Percentiles rank a stretch among this genome's conserved stretches.
These are phyloP conservation scores for Drosophila kepulauana DNA, from an alignment of 1,140 invertebrate genomes.

Conservation along the genomic window DNA sequence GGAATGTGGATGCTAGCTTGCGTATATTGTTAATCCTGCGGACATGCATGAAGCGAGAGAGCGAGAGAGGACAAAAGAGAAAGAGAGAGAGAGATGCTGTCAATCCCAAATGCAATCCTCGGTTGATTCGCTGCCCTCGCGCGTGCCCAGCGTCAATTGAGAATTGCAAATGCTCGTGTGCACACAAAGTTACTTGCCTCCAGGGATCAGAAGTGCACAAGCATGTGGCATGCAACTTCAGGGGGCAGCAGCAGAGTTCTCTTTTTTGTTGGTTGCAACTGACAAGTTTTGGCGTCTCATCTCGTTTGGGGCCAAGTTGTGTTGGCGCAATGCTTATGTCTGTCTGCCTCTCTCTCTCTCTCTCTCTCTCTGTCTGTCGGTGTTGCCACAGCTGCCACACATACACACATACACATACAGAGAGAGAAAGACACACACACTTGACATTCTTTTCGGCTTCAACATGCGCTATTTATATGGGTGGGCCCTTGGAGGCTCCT, in stretches of 20 bases:
- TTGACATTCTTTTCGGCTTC: constrained; percentile 45
- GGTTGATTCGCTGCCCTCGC: constrained; percentile 4
- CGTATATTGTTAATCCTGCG: constrained; percentile 25
- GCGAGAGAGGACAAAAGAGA: neutral
- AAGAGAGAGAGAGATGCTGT: neutral
- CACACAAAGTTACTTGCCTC: constrained; percentile 15
- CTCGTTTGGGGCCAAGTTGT: constrained; percentile 30
- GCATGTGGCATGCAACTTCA: neutral
- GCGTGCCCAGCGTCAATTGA: constrained; percentile 21
- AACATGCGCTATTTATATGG: constrained; percentile 36
- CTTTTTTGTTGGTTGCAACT: neutral
- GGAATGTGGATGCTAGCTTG: constrained; percentile 8
- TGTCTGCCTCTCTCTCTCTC: neutral
- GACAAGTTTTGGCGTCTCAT: constrained; percentile 1
- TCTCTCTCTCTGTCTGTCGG: neutral
- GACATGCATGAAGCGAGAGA: neutral
- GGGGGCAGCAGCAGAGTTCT: too few relatives aligned
- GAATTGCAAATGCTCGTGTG: constrained; percentile 25
- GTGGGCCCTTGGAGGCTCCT: neutral
- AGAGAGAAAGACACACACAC: constrained; percentile 1
- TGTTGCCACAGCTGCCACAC: neutral
- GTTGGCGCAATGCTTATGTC: constrained; percentile 15
- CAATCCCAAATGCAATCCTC: constrained; percentile 12
- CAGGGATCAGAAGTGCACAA: constrained; percentile 11
- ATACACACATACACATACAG: too few relatives aligned